These are phyloP conservation scores for Portevinia maculata DNA, from an alignment of 2,888 invertebrate species.

Conservation along the genomic window DNA sequence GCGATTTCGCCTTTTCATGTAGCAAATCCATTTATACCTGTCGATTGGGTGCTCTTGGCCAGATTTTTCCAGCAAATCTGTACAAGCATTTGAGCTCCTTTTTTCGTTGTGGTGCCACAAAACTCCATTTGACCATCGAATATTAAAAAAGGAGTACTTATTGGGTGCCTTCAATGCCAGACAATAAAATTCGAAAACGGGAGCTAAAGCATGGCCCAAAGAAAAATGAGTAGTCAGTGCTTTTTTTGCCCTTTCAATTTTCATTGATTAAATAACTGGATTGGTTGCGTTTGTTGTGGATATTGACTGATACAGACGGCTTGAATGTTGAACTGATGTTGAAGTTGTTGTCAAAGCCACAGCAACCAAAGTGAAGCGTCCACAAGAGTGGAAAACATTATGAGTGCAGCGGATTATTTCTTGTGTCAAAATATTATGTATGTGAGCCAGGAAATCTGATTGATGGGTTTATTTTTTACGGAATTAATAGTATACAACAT, in stretches of 20 bases:
- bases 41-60: too few species aligned
- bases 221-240: not conserved
- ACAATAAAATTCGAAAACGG: too few species aligned
- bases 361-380: not conserved
- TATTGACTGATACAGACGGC: not conserved
- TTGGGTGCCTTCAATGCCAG: too few species aligned
- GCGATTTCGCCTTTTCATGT: too few species aligned
- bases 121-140: too few species aligned
- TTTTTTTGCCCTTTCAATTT: not conserved
- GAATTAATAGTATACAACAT: too few species aligned
- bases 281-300: not conserved
- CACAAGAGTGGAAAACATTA: slow-evolving; percentile 1
- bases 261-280: slow-evolving; percentile 5
- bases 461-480: not conserved
- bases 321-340: slow-evolving; percentile 10
- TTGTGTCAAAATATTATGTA: not conserved
- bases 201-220: too few species aligned
- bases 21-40: too few species aligned
- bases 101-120: too few species aligned
- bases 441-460: slow-evolving; percentile 5
- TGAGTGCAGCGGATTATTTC: slow-evolving; percentile 12
- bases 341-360: slow-evolving; percentile 11
- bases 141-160: too few species aligned
- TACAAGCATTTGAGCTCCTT: too few species aligned
- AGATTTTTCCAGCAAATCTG: too few species aligned